These are phyloP conservation scores for Ancistrus triradiatus DNA, from an alignment of 2,113 vertebrate species.

Conservation along the genomic window DNA sequence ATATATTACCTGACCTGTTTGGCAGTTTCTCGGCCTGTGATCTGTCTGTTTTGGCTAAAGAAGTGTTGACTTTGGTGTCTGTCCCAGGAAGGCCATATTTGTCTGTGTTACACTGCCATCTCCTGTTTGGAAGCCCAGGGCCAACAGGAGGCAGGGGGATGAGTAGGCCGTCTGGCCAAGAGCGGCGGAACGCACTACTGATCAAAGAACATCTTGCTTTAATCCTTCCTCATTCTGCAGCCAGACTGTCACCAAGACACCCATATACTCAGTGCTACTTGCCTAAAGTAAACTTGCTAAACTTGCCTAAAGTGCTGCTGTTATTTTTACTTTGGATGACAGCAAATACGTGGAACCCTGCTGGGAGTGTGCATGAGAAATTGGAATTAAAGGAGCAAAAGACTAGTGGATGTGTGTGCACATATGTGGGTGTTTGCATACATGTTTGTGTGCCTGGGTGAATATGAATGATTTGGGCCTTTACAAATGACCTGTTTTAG, in stretches of 20 bases:
- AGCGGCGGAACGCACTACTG: conserved; percentile 44
- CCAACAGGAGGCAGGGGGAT: conserved; percentile 14
- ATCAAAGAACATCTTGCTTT: conserved; percentile 69
- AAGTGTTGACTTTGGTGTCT: conserved; percentile 2
- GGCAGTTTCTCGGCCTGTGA: background rate
- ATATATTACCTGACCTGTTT: background rate
- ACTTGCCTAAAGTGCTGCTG: conserved; percentile 69
- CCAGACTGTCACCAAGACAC: conserved; percentile 60
- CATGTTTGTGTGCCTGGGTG: conserved; percentile 14
- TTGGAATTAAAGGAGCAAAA: conserved; percentile 57
- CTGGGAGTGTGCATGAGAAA: conserved; percentile 50
- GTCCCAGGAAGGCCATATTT: conserved; percentile 10
- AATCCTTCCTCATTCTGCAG: conserved; percentile 71
- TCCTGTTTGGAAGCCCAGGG: conserved; percentile 61
- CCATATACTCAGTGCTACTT: conserved; percentile 39
- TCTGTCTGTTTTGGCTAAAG: background rate
- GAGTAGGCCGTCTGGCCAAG: conserved; percentile 27
- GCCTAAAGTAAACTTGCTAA: conserved; percentile 65
- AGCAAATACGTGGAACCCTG: conserved; percentile 56
- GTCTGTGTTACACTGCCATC: conserved; percentile 66
- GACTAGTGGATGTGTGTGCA: conserved; percentile 44
- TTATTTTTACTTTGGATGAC: conserved; percentile 68
- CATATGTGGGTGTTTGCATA: conserved; percentile 32
- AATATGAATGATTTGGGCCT: conserved; percentile 24
- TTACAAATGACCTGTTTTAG: conserved; percentile 20